Evolutionary conservation across 2,797 vertebrate species (phyloP).

Genomic region (Enoplosus armatus): DNA sequence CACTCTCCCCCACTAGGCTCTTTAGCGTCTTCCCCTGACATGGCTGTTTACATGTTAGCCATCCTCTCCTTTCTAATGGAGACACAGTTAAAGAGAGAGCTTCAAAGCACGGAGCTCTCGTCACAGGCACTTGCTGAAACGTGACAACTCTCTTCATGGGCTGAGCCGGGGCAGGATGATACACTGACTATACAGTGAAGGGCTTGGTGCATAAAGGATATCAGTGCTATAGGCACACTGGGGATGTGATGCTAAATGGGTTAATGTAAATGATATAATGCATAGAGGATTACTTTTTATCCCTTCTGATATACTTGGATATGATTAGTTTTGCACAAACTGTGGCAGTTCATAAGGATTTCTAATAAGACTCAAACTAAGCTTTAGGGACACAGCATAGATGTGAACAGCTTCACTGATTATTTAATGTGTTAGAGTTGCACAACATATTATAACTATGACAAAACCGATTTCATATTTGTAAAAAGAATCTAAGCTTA

Average conservation of each 20-base stretch:
- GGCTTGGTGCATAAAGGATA: constrained; percentile 41
- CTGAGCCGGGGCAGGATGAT: constrained; percentile 51
- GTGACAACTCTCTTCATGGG: constrained; percentile 68
- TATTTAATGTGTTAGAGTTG: constrained; percentile 16
- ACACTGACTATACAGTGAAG: constrained; percentile 37
- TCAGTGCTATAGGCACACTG: constrained; percentile 16
- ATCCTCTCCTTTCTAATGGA: constrained; percentile 73
- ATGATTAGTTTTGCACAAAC: constrained; percentile 32
- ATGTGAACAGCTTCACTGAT: constrained; percentile 31
- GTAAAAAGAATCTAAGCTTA: constrained; percentile 7
- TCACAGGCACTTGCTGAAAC: constrained; percentile 69
- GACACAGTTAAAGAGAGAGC: constrained; percentile 70
- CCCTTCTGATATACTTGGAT: constrained; percentile 37
- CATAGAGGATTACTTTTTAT: constrained; percentile 49
- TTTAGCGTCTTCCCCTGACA: constrained; percentile 76
- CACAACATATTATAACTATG: neutral
- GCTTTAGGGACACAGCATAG: constrained; percentile 13
- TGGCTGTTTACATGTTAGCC: constrained; percentile 76
- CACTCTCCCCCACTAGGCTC: constrained; percentile 66
- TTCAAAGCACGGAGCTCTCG: constrained; percentile 64
- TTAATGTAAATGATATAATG: constrained; percentile 58
- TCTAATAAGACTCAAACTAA: constrained; percentile 27
- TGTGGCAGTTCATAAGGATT: constrained; percentile 37
- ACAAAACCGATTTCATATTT: constrained; percentile 18
- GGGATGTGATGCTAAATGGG: constrained; percentile 44